Evolutionary conservation across 2,113 vertebrate genomes (phyloP).

Genomic region (Catharus bicknelli): DNA sequence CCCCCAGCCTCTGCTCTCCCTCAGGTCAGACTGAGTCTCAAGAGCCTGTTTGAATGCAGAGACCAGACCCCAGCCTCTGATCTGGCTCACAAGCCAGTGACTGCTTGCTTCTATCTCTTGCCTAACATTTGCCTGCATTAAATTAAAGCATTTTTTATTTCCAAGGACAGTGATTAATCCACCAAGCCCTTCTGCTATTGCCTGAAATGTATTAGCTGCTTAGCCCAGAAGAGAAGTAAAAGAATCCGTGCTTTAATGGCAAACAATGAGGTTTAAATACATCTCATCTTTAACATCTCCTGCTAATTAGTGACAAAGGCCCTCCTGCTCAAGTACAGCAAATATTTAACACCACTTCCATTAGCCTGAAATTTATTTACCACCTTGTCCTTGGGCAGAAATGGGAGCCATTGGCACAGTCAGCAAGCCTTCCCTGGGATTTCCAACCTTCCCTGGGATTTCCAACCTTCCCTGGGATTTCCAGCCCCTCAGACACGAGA

Average conservation of each 20-base stretch:
- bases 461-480: not conserved
- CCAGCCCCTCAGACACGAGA: not conserved
- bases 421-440: not conserved
- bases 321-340: constrained; percentile 53
- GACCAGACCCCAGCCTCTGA: not conserved
- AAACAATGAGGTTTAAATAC: constrained; percentile 66
- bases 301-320: constrained; percentile 60
- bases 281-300: constrained; percentile 44
- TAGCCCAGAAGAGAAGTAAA: constrained; percentile 38
- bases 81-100: not conserved
- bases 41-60: not conserved
- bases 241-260: constrained; percentile 37
- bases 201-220: constrained; percentile 43
- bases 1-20: not conserved
- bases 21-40: not conserved
- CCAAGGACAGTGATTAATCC: constrained; percentile 59
- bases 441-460: not conserved
- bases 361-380: constrained; percentile 55
- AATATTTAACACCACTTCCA: constrained; percentile 62
- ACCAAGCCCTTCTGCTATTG: constrained; percentile 12
- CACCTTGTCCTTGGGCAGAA: constrained; percentile 5
- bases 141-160: constrained; percentile 54
- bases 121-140: constrained; percentile 2
- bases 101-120: not conserved
- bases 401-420: not conserved